A percentile compares a stretch with the other conserved stretches of the same genome.
phyloP scores from a whole-genome alignment of 1,140 invertebrate genomes.

The Asobara japonica region DNA sequence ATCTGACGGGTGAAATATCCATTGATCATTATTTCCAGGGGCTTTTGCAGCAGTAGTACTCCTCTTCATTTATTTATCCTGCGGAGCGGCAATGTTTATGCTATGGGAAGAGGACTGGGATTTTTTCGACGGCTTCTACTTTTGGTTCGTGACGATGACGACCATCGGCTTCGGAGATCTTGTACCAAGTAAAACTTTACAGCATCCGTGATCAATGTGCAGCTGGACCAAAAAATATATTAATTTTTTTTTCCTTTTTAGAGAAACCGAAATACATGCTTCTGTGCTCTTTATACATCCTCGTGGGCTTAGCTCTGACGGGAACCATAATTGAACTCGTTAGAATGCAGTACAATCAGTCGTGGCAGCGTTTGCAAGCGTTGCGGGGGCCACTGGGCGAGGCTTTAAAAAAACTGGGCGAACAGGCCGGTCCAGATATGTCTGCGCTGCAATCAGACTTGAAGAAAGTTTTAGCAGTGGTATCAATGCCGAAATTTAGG shows the following conservation, averaged over 20 bases:
- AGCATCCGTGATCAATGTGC: not conserved
- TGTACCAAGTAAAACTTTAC: constrained; percentile 80
- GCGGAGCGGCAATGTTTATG: constrained; percentile 78
- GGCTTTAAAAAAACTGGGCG: constrained; percentile 77
- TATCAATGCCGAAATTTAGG: constrained; percentile 58
- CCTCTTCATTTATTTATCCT: constrained; percentile 80
- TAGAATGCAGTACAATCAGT: constrained; percentile 83
- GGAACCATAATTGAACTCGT: constrained; percentile 95
- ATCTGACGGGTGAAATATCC: not conserved
- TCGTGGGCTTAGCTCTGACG: constrained; percentile 92
- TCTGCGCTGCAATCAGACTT: constrained; percentile 75
- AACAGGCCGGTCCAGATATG: constrained; percentile 78
- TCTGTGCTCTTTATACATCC: constrained; percentile 89
- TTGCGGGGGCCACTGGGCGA: constrained; percentile 83
- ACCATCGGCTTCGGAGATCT: constrained; percentile 94
- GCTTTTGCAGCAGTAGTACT: constrained; percentile 78
- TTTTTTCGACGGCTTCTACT: constrained; percentile 94
- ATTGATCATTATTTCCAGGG: constrained; percentile 38
- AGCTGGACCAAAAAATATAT: not conserved
- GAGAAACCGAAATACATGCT: constrained; percentile 89
- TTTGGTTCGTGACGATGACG: constrained; percentile 95
- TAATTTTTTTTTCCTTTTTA: constrained; percentile 55
- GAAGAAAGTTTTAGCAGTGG: constrained; percentile 52
- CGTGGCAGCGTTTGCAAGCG: constrained; percentile 82
- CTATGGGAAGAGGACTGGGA: constrained; percentile 88